Evolutionary conservation across 2,797 vertebrate genomes (phyloP).

Genomic region (Clarias pachynema): DNA sequence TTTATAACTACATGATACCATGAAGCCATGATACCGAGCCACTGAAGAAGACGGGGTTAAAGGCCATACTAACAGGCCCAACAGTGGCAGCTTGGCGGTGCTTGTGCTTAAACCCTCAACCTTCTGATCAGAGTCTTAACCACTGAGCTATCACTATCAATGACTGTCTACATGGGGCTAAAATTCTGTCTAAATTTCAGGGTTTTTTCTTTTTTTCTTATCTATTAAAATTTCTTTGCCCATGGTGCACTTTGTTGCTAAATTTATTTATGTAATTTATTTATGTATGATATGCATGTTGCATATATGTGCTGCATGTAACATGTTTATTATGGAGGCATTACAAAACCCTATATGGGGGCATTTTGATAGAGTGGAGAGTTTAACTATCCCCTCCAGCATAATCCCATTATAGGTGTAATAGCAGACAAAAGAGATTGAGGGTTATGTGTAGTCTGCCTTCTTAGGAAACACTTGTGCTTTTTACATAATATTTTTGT

Average conservation of each 20-base stretch:
- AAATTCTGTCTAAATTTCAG: not conserved
- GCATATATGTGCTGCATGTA: not conserved
- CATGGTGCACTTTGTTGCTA: not conserved
- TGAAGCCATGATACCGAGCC: no score
- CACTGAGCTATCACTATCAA: no score
- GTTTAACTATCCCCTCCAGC: conserved; percentile 49
- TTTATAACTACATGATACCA: not conserved
- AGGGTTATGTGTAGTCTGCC: conserved; percentile 72
- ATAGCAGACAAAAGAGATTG: conserved; percentile 73
- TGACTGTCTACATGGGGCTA: no score
- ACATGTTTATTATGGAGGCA: not conserved
- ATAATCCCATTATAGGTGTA: conserved; percentile 73
- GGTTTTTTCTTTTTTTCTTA: not conserved
- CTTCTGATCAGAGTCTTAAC: no score
- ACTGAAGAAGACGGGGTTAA: no score
- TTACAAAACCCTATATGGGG: not conserved
- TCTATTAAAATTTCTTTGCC: not conserved
- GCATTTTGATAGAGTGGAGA: conserved; percentile 11
- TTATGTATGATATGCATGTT: not conserved
- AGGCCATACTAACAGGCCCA: no score
- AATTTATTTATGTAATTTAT: not conserved
- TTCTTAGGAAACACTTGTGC: conserved; percentile 76
- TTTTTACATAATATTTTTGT: conserved; percentile 76
- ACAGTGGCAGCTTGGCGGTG: no score
- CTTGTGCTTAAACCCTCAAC: no score